phyloP scores from a whole-genome alignment of 1,140 invertebrate genomes.

The Subanguina moxae region DNA sequence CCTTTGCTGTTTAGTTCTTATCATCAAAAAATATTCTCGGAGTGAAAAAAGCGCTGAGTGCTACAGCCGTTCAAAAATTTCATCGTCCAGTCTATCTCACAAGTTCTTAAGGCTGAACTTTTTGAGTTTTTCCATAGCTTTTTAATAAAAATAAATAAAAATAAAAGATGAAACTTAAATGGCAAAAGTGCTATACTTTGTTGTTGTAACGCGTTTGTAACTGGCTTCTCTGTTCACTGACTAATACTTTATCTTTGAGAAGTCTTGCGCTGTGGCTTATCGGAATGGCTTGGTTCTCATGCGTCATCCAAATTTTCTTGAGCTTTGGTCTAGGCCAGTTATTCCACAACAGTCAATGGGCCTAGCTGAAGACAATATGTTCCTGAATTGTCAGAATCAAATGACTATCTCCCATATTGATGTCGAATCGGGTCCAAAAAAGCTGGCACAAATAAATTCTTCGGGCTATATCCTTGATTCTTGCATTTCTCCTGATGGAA shows the following conservation, averaged over 20 bases:
- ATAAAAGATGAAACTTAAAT: no score
- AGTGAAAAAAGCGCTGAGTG: no score
- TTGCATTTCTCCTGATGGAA: constrained; percentile 27
- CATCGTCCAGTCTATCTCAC: no score
- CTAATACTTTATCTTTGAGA: not conserved
- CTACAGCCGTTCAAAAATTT: no score
- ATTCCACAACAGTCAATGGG: not conserved
- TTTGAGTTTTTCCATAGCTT: no score
- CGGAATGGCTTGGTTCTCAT: constrained; percentile 2
- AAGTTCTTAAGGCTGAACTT: no score
- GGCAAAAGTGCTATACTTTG: no score
- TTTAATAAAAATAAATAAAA: no score
- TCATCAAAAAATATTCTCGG: no score
- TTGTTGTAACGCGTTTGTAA: no score
- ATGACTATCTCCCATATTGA: not conserved
- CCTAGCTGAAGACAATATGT: not conserved
- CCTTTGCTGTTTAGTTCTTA: no score
- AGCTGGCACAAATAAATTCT: constrained; percentile 6
- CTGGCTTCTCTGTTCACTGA: no score
- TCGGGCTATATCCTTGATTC: constrained; percentile 6
- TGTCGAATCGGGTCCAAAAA: not conserved
- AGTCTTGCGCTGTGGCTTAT: not conserved
- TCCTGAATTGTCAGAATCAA: not conserved
- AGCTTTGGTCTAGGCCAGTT: constrained; percentile 4
- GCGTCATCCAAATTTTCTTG: constrained; percentile 2